Conservation (phyloP, 2,113 vertebrate species). For the Alaudala cheleensis region DNA sequence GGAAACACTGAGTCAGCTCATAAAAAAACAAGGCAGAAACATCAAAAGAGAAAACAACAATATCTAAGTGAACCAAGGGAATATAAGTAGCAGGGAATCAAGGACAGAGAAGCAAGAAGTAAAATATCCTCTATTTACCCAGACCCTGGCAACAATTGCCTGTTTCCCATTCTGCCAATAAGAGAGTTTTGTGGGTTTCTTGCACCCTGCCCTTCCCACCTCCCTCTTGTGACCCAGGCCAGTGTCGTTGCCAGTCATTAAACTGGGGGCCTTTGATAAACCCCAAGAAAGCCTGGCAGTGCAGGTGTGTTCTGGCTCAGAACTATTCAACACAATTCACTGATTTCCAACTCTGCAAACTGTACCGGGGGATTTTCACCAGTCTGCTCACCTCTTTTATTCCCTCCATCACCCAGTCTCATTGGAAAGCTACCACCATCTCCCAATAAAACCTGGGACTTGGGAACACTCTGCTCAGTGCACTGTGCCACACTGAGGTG, state of each 20-base stretch:
- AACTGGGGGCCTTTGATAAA: background rate
- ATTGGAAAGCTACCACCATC: background rate
- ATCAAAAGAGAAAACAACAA: background rate
- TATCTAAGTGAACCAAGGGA: background rate
- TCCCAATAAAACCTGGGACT: background rate
- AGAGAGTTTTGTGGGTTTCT: background rate
- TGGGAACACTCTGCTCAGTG: background rate
- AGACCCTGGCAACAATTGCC: background rate
- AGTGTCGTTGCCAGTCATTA: background rate
- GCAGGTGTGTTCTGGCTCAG: background rate
- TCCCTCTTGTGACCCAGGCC: background rate
- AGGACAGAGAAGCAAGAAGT: background rate
- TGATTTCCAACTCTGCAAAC: background rate
- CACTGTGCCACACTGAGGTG: background rate
- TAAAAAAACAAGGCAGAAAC: background rate
- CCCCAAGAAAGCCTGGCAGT: background rate
- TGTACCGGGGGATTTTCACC: background rate
- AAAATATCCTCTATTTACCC: background rate
- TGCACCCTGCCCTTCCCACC: fast-evolving
- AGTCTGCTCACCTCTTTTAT: background rate
- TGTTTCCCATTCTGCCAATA: background rate
- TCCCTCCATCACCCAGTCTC: background rate
- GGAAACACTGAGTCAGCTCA: background rate
- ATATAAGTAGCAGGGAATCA: background rate
- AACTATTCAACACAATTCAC: fast-evolving